These are phyloP conservation scores for Sparidentex hasta DNA, from an alignment of 2,797 vertebrate genomes.

Conservation along the genomic window DNA sequence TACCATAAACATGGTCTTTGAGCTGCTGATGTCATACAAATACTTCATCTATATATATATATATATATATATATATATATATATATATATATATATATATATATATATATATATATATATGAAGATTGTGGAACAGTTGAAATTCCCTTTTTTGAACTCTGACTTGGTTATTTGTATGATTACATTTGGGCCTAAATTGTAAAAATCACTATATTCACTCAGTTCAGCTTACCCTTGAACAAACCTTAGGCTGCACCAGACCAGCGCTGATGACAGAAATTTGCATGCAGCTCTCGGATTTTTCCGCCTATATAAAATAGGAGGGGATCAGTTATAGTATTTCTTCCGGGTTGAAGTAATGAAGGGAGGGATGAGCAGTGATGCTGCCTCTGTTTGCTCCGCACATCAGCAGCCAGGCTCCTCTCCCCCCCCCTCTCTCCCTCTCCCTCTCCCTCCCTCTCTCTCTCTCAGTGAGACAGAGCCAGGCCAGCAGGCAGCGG, in stretches of 20 bases:
- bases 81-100: too few relatives aligned
- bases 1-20: not conserved
- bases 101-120: too few relatives aligned
- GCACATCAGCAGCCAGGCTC: slow-evolving; percentile 72
- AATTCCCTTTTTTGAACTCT: not conserved
- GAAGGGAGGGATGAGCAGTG: slow-evolving; percentile 75
- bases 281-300: not conserved
- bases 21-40: not conserved
- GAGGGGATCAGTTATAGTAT: slow-evolving; percentile 35
- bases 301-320: not conserved
- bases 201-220: too few relatives aligned
- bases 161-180: not conserved
- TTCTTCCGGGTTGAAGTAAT: slow-evolving; percentile 81
- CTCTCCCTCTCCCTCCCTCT: slow-evolving; percentile 5
- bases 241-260: not conserved
- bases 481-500: slow-evolving; percentile 59
- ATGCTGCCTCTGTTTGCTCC: slow-evolving; percentile 68
- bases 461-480: slow-evolving; percentile 36
- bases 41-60: not conserved
- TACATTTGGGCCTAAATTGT: too few relatives aligned
- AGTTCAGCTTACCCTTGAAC: not conserved
- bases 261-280: not conserved
- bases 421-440: slow-evolving; percentile 30
- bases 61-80: too few relatives aligned
- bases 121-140: too few relatives aligned